Evolutionary conservation across 1,140 invertebrate species (phyloP), one percentile per base, ranked within the genome.

Genomic region (Aplysia californica): DNA sequence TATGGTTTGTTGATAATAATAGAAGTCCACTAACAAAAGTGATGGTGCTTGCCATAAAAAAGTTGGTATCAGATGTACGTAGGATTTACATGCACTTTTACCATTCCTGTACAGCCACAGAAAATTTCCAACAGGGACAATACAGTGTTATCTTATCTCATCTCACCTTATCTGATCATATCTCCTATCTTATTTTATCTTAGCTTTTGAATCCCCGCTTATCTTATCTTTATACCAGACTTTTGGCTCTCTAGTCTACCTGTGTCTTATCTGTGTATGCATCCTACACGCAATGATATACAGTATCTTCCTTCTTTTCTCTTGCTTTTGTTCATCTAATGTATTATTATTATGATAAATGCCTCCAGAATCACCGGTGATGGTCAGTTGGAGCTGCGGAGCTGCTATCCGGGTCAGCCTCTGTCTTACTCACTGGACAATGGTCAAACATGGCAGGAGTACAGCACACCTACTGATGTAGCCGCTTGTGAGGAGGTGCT

Each of bases 361-460:
- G 44, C 2, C 2, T 79, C 33, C 36, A 85, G 85, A 36, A 20
- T 82, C 26, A 36, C 50, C 1, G 80, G 78, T 31, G 79, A 75
- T 55, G 59, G 78, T 3, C 78, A 70, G n/a, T 59, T 87, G 26
- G 77, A 82, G 20, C 59, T 83, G 38, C 81, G 79, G 71, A 69
- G 80, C 64, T 81, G 79, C 38, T 85, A 84, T 66, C 83, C 84
- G 29, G 84, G 85, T 18, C 77, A 83, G 18, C 81, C 84, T 15
- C 29, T 85, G 2, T 79, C 69, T 55, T 85, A 84, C 70, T 85
- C 84, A 69, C 44, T 78, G 39, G 83, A 86, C 73, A 50, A 61
- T 21, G 82, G 83, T 20, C 26, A 68, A 5, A 74, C 79, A 20
- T 86, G 85, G 85, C 38, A 36, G 21, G 36, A 36, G 21, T 84